These are phyloP conservation scores for Drosophila infuscata DNA, from an alignment of 2,888 invertebrate species.

Conservation along the genomic window DNA sequence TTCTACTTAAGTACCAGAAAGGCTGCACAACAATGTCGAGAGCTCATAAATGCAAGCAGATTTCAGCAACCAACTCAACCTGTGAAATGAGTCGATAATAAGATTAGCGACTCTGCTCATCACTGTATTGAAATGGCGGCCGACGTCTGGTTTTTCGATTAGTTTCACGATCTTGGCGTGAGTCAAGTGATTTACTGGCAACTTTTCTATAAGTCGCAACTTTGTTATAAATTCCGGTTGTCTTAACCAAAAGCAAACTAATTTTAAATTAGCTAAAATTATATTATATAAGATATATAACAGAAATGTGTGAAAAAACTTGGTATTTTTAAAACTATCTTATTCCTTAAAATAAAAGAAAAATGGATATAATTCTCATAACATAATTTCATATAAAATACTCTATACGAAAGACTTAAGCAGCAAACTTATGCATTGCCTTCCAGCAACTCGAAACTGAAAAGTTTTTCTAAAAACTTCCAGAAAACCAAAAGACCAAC, in stretches of 20 bases:
- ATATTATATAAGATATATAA: too few relatives aligned
- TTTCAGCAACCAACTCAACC: conserved; percentile 47
- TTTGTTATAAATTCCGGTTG: background rate
- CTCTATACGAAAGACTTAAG: conserved; percentile 16
- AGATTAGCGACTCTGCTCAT: conserved; percentile 1
- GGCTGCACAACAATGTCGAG: conserved; percentile 10
- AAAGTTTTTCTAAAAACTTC: background rate
- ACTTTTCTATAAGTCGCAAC: conserved; percentile 10
- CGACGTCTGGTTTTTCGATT: conserved; percentile 11
- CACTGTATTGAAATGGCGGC: conserved; percentile 8
- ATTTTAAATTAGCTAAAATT: conserved; percentile 4
- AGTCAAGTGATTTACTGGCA: conserved; percentile 6
- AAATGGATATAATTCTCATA: background rate
- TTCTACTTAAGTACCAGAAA: conserved; percentile 24
- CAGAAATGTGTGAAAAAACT: background rate
- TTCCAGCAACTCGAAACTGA: background rate
- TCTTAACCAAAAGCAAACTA: conserved; percentile 3
- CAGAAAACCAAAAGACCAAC: conserved; percentile 6
- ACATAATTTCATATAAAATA: background rate
- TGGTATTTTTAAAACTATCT: background rate
- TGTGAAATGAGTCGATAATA: conserved; percentile 22
- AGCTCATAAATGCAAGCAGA: conserved; percentile 40
- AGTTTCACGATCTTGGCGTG: conserved; percentile 3
- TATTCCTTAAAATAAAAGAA: too few relatives aligned
- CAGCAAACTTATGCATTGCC: background rate